Evolutionary conservation across 2,797 vertebrate genomes (phyloP).

Genomic region (Thunnus albacares): DNA sequence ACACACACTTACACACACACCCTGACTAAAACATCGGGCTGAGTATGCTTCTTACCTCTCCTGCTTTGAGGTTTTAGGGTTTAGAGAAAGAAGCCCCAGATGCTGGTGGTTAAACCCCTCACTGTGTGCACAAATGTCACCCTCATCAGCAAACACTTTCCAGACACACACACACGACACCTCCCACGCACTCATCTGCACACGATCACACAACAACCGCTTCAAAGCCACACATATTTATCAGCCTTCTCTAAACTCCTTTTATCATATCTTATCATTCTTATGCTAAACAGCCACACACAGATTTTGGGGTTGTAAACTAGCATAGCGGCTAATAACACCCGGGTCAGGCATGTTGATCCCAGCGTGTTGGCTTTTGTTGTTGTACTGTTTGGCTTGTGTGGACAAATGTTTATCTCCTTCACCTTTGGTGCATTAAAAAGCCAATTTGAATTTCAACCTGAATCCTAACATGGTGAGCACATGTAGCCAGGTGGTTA

Average conservation of each 20-base stretch:
- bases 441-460: conserved; percentile 1
- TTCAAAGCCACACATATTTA: conserved; percentile 82
- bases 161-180: conserved; percentile 64
- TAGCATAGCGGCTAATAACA: conserved; percentile 13
- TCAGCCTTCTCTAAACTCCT: conserved; percentile 73
- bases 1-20: conserved; percentile 37
- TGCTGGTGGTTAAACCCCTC: conserved; percentile 68
- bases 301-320: conserved; percentile 45
- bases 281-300: conserved; percentile 71
- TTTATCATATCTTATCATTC: conserved; percentile 77
- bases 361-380: conserved; percentile 13
- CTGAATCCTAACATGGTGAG: conserved; percentile 1
- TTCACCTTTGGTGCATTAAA: background rate
- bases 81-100: conserved; percentile 63
- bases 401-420: conserved; percentile 1
- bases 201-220: conserved; percentile 77
- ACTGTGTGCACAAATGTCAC: conserved; percentile 76
- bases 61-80: conserved; percentile 42
- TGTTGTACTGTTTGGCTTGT: background rate
- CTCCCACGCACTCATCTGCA: conserved; percentile 83
- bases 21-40: conserved; percentile 28
- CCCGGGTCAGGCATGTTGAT: conserved; percentile 11
- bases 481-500: background rate
- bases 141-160: conserved; percentile 66
- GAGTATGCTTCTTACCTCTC: conserved; percentile 39